Percentiles rank a stretch among this genome's conserved stretches.
Conservation (phyloP, 2,113 vertebrate genomes). For the Albula glossodonta region DNA sequence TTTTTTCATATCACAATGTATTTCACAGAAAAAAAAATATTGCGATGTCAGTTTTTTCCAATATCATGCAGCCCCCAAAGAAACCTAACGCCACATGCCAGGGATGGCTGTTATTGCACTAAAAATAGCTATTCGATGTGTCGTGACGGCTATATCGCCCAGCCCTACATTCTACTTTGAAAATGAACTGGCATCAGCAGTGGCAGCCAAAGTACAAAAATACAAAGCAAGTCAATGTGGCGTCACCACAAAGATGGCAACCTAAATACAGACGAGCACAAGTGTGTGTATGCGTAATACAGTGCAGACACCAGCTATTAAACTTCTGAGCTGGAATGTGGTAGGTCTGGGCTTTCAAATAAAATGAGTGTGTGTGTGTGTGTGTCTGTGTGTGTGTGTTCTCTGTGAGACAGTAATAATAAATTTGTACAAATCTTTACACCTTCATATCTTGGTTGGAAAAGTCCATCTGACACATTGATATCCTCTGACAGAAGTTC, state of each 20-base stretch:
- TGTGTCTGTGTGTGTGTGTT: background rate
- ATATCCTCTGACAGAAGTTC: constrained; percentile 2
- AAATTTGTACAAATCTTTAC: background rate
- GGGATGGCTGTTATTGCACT: no score
- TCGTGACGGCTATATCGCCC: no score
- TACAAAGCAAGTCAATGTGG: constrained; percentile 67
- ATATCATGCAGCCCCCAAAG: no score
- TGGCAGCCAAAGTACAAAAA: constrained; percentile 61
- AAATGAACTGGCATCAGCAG: constrained; percentile 61
- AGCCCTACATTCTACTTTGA: constrained; percentile 55
- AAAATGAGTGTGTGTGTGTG: constrained; percentile 47
- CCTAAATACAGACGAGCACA: constrained; percentile 50
- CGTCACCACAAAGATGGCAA: constrained; percentile 75
- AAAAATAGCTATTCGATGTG: no score
- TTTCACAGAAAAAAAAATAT: no score
- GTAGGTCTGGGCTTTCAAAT: constrained; percentile 73
- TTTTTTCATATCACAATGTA: no score
- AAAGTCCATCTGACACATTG: background rate
- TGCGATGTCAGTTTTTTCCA: no score
- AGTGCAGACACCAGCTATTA: constrained; percentile 77
- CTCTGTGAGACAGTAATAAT: background rate
- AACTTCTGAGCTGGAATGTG: constrained; percentile 74
- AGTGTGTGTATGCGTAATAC: constrained; percentile 65
- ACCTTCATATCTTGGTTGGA: background rate
- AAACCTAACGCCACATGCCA: no score